Base-by-base conservation (phyloP, 2,113 vertebrate genomes). In the Romanogobio albipinnatus region DNA sequence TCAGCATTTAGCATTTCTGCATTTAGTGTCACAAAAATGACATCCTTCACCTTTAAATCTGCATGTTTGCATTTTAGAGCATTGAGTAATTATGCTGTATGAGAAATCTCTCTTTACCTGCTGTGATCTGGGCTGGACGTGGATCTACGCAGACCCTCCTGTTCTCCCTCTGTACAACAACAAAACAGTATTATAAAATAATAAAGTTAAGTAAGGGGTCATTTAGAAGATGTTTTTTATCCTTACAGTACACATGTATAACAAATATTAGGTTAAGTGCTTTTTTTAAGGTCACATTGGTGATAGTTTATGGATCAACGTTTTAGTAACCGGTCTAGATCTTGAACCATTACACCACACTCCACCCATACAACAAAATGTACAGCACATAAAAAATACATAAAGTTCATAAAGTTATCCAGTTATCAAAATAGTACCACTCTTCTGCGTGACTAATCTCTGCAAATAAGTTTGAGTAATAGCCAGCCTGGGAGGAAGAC, bases 61-160 rank as follows among this genome's bases (percentile, higher is more conserved):
- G n/a, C 5, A 75, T 51, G 51, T 43, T 36, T 78, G 53, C 33
- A 61, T 15, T 0, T 39, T 15, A 78, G 61, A 43, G 33, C 3
- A 14, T 9, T 49, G 11, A 61, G 26, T 51, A 36, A 77, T 7
- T 17, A 51, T 75, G 15, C 33, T 8, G 2, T 61, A 8, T 75
- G 13, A 19, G 10, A 45, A 39, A 78, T 66, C 17, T 45, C 22
- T 49, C 6, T 36, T n/a, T 76, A 95, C 95, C 94, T 95, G 93
- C 91, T 91, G 88, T 92, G 92, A 87, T 95, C 91, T 0, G 94
- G 94, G 79, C 94, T 95, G 75, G 94, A 94, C 26, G 92, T 91
- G 64, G 93, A 95, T 85, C 93, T 92, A 85, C 86, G 88, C 26
- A 94, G 87, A 36, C 89, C 84, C 9, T 94, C 92, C 82, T 91